A percentile compares a stretch with the other conserved stretches of the same genome.
phyloP scores from a whole-genome alignment of 1,140 invertebrate genomes.

The Odontomachus brunneus region DNA sequence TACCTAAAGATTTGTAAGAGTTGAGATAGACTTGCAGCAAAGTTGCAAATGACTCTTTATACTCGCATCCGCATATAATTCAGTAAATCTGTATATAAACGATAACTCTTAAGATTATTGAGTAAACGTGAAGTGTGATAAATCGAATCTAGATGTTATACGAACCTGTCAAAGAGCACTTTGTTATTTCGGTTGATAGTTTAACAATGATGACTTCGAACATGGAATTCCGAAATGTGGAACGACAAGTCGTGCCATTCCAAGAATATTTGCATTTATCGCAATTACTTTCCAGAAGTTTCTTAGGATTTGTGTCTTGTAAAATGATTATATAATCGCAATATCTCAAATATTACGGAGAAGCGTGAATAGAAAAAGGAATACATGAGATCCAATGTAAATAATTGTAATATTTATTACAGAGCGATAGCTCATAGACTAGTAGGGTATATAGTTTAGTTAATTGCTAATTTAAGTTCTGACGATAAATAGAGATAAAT shows the following conservation, averaged over 20 bases:
- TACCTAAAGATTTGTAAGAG: constrained; percentile 67
- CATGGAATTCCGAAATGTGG: not conserved
- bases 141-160: constrained; percentile 72
- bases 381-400: constrained; percentile 77
- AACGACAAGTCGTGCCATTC: constrained; percentile 65
- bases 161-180: constrained; percentile 60
- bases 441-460: constrained; percentile 70
- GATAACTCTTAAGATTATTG: constrained; percentile 75
- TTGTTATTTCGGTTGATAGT: constrained; percentile 70
- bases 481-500: constrained; percentile 50
- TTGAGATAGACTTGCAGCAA: constrained; percentile 77
- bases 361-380: constrained; percentile 59
- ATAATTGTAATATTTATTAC: constrained; percentile 86
- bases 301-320: constrained; percentile 52
- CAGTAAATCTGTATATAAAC: constrained; percentile 81
- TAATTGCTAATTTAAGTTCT: constrained; percentile 71
- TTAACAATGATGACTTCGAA: constrained; percentile 5
- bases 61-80: constrained; percentile 76
- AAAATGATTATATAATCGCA: constrained; percentile 62
- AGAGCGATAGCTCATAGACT: constrained; percentile 76
- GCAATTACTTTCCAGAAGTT: constrained; percentile 53
- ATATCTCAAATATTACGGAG: constrained; percentile 33
- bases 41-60: constrained; percentile 76
- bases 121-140: constrained; percentile 83
- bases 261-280: constrained; percentile 51